Base-by-base conservation (phyloP, 2,888 invertebrate species). In the Callosobruchus maculatus region DNA sequence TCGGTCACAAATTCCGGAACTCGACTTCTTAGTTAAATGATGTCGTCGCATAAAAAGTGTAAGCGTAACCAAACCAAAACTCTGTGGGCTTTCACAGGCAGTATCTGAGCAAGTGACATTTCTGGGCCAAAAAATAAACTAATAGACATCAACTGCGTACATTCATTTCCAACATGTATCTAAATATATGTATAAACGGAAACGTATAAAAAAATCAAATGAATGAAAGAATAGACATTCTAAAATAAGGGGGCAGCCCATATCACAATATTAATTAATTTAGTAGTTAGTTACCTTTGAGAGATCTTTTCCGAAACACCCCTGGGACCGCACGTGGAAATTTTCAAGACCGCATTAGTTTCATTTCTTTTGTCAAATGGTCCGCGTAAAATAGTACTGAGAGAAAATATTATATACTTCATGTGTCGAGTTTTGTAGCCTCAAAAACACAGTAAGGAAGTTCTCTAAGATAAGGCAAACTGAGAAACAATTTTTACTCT, bases 301-400 rank as follows among this genome's bases (percentile, higher is more conserved):
- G 94, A 93, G 95, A 95, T 94, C 95, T 94, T 95, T 95, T 95
- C 94, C 95, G 95, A 95, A 95, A 95, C 93, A 95, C 94, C 93
- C 95, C 95, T 95, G 84, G 90, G 88, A 88, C 88, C 88, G 89
- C 90, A 89, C 89, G 90, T 89, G 89, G 87, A 87, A 87, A 86
- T 86, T 87, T 22, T 70, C 21, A 70, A 70, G 20, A 68, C 74
- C 77, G 75, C 75, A 77, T 78, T 78, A 78, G 78, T 78, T 74
- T 76, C 74, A 78, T 71, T 26, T 5, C 9, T 70, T 22, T 70
- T 7, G 4, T 3, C 3, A 30, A 49, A 49, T 13, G 1, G 49
- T 49, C 49, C 18, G 49, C 49, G 18, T 49, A 49, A 49, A 49
- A 49, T 49, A 49, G 13, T 49, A 49, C 49, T 13, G 13, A 3